Conservation (phyloP, 2,113 vertebrate genomes). For the Hydropotes inermis region DNA sequence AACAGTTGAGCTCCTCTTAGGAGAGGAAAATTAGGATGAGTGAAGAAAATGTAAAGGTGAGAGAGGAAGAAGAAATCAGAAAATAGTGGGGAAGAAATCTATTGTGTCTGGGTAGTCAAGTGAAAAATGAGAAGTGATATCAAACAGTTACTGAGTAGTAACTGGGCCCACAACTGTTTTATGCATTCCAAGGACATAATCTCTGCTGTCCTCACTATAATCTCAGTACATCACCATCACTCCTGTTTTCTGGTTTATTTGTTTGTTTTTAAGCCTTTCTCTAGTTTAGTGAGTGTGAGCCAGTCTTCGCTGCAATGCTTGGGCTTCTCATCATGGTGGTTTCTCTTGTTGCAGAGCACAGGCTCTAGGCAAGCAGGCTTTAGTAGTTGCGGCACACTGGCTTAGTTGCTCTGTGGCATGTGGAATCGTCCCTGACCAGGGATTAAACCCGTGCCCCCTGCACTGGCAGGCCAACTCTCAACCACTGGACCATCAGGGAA, state of each 20-base stretch:
- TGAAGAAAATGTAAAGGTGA: background rate
- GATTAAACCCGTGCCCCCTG: background rate
- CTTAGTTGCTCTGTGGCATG: background rate
- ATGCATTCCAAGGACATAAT: fast-evolving
- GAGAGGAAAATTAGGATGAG: background rate
- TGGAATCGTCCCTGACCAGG: background rate
- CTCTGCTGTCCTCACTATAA: background rate
- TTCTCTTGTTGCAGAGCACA: background rate
- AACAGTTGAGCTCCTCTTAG: background rate
- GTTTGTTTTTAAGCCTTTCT: background rate
- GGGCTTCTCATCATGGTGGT: background rate
- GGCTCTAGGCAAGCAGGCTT: background rate
- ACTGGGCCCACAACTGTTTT: background rate
- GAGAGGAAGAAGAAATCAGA: background rate
- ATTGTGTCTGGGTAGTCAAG: background rate
- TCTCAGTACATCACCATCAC: background rate
- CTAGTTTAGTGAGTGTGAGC: background rate
- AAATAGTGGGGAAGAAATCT: background rate
- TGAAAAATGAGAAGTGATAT: background rate
- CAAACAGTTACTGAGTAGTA: background rate
- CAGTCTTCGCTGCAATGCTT: background rate
- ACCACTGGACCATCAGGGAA: background rate
- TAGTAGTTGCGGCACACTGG: background rate
- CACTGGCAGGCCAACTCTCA: background rate
- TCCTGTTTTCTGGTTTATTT: background rate